These are phyloP conservation scores for Perca schrenkii DNA, from an alignment of 2,113 vertebrate species.

Conservation along the genomic window DNA sequence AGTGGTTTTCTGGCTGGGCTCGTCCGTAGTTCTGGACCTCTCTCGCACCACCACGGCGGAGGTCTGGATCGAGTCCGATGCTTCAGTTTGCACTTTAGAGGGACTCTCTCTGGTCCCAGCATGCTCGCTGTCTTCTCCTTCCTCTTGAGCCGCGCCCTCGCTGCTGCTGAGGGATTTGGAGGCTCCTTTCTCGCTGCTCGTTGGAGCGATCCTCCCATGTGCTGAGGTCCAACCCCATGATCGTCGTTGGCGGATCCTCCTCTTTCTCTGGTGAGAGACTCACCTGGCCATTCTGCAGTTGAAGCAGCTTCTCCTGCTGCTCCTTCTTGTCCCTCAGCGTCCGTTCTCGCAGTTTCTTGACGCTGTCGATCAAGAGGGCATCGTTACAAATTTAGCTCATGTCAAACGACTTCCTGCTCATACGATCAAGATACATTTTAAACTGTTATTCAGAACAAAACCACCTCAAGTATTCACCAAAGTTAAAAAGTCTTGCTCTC, in stretches of 20 bases:
- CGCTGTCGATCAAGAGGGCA: slow-evolving; percentile 81
- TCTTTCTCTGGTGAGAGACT: slow-evolving; percentile 74
- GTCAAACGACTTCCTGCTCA: neutral
- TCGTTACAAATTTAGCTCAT: slow-evolving; percentile 1
- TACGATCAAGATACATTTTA: neutral
- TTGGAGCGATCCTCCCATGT: slow-evolving; percentile 89
- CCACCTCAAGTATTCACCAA: neutral
- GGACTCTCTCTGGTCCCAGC: neutral
- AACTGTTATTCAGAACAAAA: slow-evolving; percentile 3
- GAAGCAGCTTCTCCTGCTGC: slow-evolving; percentile 61
- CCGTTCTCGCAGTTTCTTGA: slow-evolving; percentile 85
- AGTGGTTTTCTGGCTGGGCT: slow-evolving; percentile 92
- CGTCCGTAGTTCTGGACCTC: slow-evolving; percentile 87
- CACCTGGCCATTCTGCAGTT: slow-evolving; percentile 83
- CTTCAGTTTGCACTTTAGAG: slow-evolving; percentile 24
- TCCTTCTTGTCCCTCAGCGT: slow-evolving; percentile 75
- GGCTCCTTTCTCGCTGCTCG: slow-evolving; percentile 82
- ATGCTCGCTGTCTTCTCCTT: slow-evolving; percentile 35
- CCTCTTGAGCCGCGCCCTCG: slow-evolving; percentile 61
- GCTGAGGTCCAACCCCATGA: slow-evolving; percentile 88
- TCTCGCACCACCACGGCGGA: slow-evolving; percentile 85
- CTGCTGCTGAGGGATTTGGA: slow-evolving; percentile 77
- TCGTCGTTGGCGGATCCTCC: slow-evolving; percentile 62
- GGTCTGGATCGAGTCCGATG: neutral
- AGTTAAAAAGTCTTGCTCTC: slow-evolving; percentile 24